These are phyloP conservation scores for Tortricodes alternella DNA, from an alignment of 2,888 invertebrate genomes.

Conservation along the genomic window DNA sequence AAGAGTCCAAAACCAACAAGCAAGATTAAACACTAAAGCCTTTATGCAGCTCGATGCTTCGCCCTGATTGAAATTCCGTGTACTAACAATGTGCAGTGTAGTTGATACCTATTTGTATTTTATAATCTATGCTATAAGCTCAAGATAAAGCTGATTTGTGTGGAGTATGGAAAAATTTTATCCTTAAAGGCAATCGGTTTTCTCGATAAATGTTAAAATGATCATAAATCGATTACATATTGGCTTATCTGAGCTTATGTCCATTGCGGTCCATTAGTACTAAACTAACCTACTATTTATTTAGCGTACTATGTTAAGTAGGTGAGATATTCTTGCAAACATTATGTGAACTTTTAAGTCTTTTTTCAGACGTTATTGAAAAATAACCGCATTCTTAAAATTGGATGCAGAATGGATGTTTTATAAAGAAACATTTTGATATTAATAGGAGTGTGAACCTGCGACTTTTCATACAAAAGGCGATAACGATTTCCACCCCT, in stretches of 20 bases:
- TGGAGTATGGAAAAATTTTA: conserved; percentile 63
- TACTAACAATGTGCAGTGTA: conserved; percentile 73
- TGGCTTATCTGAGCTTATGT: conserved; percentile 35
- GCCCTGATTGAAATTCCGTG: conserved; percentile 81
- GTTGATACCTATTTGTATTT: conserved; percentile 69
- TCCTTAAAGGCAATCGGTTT: conserved; percentile 68
- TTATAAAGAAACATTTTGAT: no score
- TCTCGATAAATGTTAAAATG: conserved; percentile 66
- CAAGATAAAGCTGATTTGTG: conserved; percentile 62
- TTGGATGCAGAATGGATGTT: no score
- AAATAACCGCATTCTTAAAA: no score
- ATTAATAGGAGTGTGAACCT: no score
- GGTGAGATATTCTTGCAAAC: background rate
- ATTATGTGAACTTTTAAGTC: no score
- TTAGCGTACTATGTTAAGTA: background rate
- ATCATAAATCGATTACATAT: conserved; percentile 55
- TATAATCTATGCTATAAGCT: conserved; percentile 66
- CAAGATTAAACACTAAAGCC: conserved; percentile 31
- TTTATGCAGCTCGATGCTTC: background rate
- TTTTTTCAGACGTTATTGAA: background rate
- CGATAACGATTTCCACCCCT: no score
- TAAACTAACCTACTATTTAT: background rate
- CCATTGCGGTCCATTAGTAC: conserved; percentile 23
- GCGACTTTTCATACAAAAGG: no score
- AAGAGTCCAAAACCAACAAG: conserved; percentile 32